These are phyloP conservation scores for Dryobotodes eremita DNA, from an alignment of 2,888 invertebrate genomes.

Conservation along the genomic window DNA sequence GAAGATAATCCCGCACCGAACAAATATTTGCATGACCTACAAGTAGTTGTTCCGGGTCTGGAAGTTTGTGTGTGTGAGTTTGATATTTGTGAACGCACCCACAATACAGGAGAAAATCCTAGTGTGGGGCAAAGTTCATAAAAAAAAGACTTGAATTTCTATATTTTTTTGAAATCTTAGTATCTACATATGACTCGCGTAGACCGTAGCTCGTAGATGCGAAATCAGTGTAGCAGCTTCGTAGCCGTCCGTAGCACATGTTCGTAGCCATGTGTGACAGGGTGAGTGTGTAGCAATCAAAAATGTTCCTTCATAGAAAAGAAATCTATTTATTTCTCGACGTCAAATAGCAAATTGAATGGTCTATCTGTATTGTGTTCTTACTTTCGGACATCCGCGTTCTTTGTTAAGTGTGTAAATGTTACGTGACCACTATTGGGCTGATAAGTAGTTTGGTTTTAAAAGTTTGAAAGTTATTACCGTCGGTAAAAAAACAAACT, in stretches of 20 bases:
- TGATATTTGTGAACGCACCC: no score
- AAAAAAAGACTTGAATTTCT: no score
- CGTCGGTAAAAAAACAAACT: neutral
- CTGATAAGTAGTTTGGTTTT: neutral
- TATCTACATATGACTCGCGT: neutral
- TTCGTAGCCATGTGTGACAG: conserved; percentile 46
- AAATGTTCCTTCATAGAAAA: conserved; percentile 20
- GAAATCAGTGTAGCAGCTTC: conserved; percentile 42
- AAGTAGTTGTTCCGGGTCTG: no score
- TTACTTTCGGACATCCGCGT: neutral
- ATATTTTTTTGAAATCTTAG: neutral
- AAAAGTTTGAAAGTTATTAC: neutral
- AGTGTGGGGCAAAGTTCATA: no score
- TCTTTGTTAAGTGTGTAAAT: neutral
- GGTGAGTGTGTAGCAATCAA: conserved; percentile 25
- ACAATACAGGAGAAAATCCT: no score
- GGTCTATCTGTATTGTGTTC: neutral
- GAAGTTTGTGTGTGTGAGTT: no score
- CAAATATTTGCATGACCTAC: no score
- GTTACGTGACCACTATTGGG: neutral
- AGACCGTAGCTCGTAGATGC: conserved; percentile 21
- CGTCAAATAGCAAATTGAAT: neutral
- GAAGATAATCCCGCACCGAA: conserved; percentile 8
- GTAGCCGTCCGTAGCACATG: conserved; percentile 43
- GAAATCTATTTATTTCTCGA: neutral